These are phyloP conservation scores for Microplitis deprimator DNA, from an alignment of 2,888 invertebrate genomes.

Conservation along the genomic window DNA sequence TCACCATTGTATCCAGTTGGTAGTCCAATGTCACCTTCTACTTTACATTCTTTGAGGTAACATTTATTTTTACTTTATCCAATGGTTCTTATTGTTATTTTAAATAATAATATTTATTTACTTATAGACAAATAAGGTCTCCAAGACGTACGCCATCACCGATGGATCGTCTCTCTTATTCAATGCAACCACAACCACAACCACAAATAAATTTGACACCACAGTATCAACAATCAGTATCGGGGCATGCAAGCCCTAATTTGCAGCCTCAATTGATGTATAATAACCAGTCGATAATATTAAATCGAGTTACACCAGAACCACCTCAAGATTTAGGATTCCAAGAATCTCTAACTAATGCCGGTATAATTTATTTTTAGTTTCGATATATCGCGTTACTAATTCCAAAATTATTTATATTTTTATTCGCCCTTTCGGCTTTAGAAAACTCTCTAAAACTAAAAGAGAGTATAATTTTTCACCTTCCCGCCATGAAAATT, in stretches of 20 bases:
- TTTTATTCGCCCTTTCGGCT: no score
- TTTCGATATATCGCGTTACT: background rate
- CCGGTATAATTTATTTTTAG: conserved; percentile 48
- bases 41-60: conserved; percentile 9
- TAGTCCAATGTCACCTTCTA: conserved; percentile 29
- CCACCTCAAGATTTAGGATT: conserved; percentile 45
- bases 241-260: conserved; percentile 35
- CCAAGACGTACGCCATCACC: conserved; percentile 61
- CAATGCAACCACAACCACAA: conserved; percentile 50
- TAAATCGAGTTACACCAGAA: conserved; percentile 50
- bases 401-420: no score
- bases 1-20: conserved; percentile 51
- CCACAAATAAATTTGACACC: conserved; percentile 47
- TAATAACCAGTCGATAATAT: conserved; percentile 40
- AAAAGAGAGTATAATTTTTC: no score
- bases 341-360: conserved; percentile 45
- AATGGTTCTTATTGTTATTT: background rate
- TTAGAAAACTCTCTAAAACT: no score
- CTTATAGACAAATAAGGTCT: conserved; percentile 55
- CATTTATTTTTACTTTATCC: background rate
- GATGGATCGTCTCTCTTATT: conserved; percentile 56
- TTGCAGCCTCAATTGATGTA: conserved; percentile 43
- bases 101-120: background rate
- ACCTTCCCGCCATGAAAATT: no score
- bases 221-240: conserved; percentile 39